Evolutionary conservation across 2,888 invertebrate genomes (phyloP), one percentile per base, ranked within the genome.

Genomic region (Caenorhabditis angaria): DNA sequence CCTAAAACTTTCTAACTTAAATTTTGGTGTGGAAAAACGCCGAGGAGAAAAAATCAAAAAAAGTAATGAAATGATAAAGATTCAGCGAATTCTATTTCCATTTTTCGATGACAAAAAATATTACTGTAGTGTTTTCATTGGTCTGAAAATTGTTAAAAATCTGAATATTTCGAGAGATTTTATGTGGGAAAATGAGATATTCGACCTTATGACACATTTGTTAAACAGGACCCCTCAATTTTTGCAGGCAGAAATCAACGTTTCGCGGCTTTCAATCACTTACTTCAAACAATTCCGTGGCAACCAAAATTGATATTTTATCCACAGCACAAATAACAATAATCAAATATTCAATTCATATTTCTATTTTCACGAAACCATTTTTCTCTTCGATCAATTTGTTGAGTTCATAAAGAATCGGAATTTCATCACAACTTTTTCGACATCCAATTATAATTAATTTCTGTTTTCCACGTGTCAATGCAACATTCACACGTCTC

Each of bases 401-500:
- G 2, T 22, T 14, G 18, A 41, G 41, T 2, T 18, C 14, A 54
- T 54, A 57, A 28, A 28, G 57, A 57, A 14, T 29, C 57, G 29
- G 12, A 25, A 28, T 29, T 29, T 41, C 51, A 25, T 56, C 24
- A 61, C 29, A 32, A 47, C 41, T 56, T 32, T 32, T 12, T 12
- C 32, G 32, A 3, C 41, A 78, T 27, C 81, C 81, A 20, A 81
- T 70, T 10, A 81, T 58, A 4, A 81, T 65, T 14, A 81, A 55
- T 50, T 79, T 76, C 20, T 76, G 70, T 27, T 72, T 72, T 0
- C 97, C 94, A 77, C 97, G 91, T 0, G 97, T 97, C 47, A 97
- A 91, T 35, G 96, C 96, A 0, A 99, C 97, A 22, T 95, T 97
- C 60, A 99, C 89, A 71, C 97, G 92, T 28, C 94, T 91, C 76